Conservation (phyloP, 2,113 vertebrate genomes). For the Lepus americanus region DNA sequence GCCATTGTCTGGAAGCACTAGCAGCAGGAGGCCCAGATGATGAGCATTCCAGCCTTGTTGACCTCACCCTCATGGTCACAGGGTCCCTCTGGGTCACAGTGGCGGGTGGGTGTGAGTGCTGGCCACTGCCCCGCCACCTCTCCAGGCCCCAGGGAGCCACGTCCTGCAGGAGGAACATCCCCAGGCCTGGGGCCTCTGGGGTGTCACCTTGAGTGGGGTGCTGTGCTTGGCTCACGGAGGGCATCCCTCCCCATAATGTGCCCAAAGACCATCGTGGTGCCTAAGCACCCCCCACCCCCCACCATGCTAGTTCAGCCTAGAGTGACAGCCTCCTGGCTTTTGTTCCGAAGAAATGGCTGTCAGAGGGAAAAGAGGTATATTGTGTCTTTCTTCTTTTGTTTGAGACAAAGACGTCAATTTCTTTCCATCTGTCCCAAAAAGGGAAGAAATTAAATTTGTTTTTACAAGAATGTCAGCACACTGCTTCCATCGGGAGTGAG, state of each 20-base stretch:
- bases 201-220: not conserved
- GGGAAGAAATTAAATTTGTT: constrained; percentile 85
- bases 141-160: not conserved
- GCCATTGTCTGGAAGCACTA: not conserved
- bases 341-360: constrained; percentile 80
- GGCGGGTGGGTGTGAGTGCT: not conserved
- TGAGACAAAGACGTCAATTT: constrained; percentile 82
- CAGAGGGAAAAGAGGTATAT: constrained; percentile 72
- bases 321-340: constrained; percentile 78
- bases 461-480: constrained; percentile 82
- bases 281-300: not conserved
- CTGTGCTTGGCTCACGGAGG: not conserved
- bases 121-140: not conserved
- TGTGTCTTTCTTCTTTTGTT: constrained; percentile 67
- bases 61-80: not conserved
- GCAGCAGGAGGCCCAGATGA: not conserved
- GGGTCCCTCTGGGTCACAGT: not conserved
- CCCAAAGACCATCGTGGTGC: not conserved
- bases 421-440: constrained; percentile 82
- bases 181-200: not conserved
- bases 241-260: not conserved
- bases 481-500: constrained; percentile 70
- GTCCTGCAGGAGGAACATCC: not conserved
- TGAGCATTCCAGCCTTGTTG: not conserved
- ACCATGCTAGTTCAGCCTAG: constrained; percentile 13